phyloP scores from a whole-genome alignment of 2,113 vertebrate genomes.

The Spheniscus mendiculus region DNA sequence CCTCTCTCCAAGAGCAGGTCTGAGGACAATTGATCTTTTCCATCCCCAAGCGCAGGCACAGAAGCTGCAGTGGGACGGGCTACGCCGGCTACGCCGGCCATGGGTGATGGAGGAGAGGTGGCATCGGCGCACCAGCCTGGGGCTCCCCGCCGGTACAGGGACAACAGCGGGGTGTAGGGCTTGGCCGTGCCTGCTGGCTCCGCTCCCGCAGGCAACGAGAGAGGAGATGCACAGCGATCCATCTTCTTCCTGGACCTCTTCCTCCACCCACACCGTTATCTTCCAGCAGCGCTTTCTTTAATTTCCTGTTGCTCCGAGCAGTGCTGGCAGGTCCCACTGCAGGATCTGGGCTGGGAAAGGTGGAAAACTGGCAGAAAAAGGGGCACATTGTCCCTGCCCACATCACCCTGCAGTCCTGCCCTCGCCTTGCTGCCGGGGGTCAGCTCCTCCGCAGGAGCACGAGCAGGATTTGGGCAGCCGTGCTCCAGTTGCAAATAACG shows the following conservation, averaged over 20 bases:
- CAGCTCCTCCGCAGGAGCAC: not conserved
- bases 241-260: not conserved
- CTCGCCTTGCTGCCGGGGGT: rapidly evolving
- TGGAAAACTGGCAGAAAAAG: not conserved
- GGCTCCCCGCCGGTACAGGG: rapidly evolving
- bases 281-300: not conserved
- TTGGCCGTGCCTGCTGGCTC: not conserved
- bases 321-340: rapidly evolving
- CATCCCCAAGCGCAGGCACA: rapidly evolving
- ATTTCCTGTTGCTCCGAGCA: not conserved
- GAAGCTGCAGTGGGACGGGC: not conserved
- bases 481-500: rapidly evolving
- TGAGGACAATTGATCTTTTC: rapidly evolving
- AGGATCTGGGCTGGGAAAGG: not conserved
- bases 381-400: not conserved
- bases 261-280: rapidly evolving
- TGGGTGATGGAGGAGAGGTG: not conserved
- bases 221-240: not conserved
- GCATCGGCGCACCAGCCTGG: not conserved
- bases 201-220: rapidly evolving
- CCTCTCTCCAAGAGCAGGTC: not conserved
- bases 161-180: rapidly evolving
- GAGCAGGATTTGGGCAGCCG: not conserved
- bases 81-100: rapidly evolving
- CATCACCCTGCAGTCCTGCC: rapidly evolving